phyloP scores from a whole-genome alignment of 2,797 vertebrate species.

The Myoxocephalus aenaeus region DNA sequence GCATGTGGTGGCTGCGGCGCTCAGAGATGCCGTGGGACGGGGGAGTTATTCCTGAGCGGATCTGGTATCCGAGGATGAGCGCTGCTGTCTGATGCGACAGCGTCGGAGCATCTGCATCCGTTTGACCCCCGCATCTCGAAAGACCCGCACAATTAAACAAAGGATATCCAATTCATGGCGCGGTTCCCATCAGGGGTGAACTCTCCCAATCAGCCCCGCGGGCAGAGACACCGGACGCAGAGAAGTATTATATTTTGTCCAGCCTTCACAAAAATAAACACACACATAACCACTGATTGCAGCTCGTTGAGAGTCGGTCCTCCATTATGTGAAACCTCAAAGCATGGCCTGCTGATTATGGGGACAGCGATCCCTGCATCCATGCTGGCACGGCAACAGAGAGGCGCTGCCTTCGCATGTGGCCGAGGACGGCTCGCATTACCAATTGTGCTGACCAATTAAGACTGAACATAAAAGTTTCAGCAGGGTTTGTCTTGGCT shows the following conservation, averaged over 20 bases:
- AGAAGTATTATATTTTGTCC: slow-evolving; percentile 61
- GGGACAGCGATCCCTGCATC: slow-evolving; percentile 48
- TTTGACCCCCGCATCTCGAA: slow-evolving; percentile 17
- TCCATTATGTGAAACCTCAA: slow-evolving; percentile 66
- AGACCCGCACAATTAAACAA: slow-evolving; percentile 28
- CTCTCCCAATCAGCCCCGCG: slow-evolving; percentile 29
- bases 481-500: slow-evolving; percentile 9
- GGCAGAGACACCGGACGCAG: slow-evolving; percentile 19
- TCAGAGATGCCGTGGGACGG: slow-evolving; percentile 30
- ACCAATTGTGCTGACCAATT: slow-evolving; percentile 61
- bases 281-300: slow-evolving; percentile 62
- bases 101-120: slow-evolving; percentile 1
- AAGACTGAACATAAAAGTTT: slow-evolving; percentile 41
- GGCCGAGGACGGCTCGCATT: slow-evolving; percentile 48
- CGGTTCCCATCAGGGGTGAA: neutral
- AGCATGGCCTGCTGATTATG: slow-evolving; percentile 58
- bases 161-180: slow-evolving; percentile 42
- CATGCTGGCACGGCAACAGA: slow-evolving; percentile 50
- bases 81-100: neutral
- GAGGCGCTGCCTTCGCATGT: slow-evolving; percentile 27
- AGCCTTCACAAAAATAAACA: slow-evolving; percentile 67
- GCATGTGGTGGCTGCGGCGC: slow-evolving; percentile 19
- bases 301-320: slow-evolving; percentile 53
- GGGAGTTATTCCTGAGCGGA: slow-evolving; percentile 9
- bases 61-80: slow-evolving; percentile 17